These are phyloP conservation scores for Heliconius ismenius DNA, from an alignment of 2,888 invertebrate species.

Conservation along the genomic window DNA sequence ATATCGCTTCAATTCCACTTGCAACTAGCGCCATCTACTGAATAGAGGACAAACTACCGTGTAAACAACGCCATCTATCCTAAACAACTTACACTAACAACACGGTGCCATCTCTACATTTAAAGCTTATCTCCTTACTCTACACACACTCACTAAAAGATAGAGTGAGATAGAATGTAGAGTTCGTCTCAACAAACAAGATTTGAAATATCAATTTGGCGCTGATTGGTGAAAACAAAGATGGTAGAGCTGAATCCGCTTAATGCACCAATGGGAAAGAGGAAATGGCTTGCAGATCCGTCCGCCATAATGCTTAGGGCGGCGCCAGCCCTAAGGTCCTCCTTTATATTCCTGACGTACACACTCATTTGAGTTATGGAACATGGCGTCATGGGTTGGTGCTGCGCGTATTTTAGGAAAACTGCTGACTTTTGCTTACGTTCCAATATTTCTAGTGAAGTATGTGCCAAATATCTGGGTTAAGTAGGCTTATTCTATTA, in stretches of 20 bases:
- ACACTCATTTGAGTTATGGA: slow-evolving; percentile 79
- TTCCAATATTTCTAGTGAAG: slow-evolving; percentile 56
- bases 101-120: slow-evolving; percentile 55
- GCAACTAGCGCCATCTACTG: slow-evolving; percentile 58
- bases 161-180: slow-evolving; percentile 61
- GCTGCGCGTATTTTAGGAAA: slow-evolving; percentile 68
- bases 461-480: slow-evolving; percentile 53
- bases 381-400: slow-evolving; percentile 72
- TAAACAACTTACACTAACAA: slow-evolving; percentile 45
- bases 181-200: slow-evolving; percentile 61
- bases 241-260: slow-evolving; percentile 61
- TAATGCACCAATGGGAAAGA: slow-evolving; percentile 66
- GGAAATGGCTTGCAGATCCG: slow-evolving; percentile 58
- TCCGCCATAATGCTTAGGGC: slow-evolving; percentile 79
- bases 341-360: slow-evolving; percentile 80
- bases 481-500: slow-evolving; percentile 46
- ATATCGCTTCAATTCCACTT: neutral
- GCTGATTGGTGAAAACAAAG: slow-evolving; percentile 71
- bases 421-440: slow-evolving; percentile 64
- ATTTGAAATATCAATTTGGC: slow-evolving; percentile 60
- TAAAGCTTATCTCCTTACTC: slow-evolving; percentile 54
- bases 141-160: slow-evolving; percentile 62
- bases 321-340: slow-evolving; percentile 70
- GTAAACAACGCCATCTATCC: slow-evolving; percentile 66
- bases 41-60: slow-evolving; percentile 55